Base-by-base conservation (phyloP, 2,797 vertebrate species). In the Sebastes iracundus region DNA sequence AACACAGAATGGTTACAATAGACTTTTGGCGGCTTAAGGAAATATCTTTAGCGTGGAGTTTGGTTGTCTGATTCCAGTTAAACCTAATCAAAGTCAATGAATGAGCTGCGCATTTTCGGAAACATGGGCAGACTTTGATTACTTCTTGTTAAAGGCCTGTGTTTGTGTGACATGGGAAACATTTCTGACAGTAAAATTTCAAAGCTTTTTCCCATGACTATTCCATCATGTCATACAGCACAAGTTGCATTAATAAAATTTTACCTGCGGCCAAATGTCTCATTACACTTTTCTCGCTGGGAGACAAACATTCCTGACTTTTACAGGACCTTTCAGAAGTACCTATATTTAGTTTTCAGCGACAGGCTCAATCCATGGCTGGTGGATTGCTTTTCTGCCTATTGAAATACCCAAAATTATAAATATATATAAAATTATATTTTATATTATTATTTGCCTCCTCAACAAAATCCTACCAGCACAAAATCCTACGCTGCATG, bases 21-120 rank as follows among this genome's bases (percentile, higher is more conserved):
- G 27, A 56, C 69, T 69, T 81, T 75, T 46, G 65, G 75, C 75
- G 62, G 49, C 71, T 83, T 59, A 22, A 59, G 59, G 60, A 82
- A 82, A 85, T 46, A 42, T 73, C 46, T 81, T 69, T 20, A 73
- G 76, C 10, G 5, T 69, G 52, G 68, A 69, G 42, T 82, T 86
- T 76, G 52, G 18, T 60, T 20, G 81, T 78, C 80, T 85, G 79
- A 84, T 75, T 85, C 70, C 38, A 82, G 66, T 82, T 81, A 79
- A 76, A 62, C 64, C 32, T 38, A 74, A 77, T 80, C 63, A 73
- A 82, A 80, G 75, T 75, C 56, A 58, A 20, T 56, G 38, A 85
- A 71, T 35, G 49, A 66, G 55, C 61, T 20, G 49, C 12, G 72
- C 46, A 13, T 35, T 65, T 81, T 67, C 35, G 32, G 71, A 72